Base-by-base conservation (phyloP, 2,113 vertebrate species). In the Turnix velox region DNA sequence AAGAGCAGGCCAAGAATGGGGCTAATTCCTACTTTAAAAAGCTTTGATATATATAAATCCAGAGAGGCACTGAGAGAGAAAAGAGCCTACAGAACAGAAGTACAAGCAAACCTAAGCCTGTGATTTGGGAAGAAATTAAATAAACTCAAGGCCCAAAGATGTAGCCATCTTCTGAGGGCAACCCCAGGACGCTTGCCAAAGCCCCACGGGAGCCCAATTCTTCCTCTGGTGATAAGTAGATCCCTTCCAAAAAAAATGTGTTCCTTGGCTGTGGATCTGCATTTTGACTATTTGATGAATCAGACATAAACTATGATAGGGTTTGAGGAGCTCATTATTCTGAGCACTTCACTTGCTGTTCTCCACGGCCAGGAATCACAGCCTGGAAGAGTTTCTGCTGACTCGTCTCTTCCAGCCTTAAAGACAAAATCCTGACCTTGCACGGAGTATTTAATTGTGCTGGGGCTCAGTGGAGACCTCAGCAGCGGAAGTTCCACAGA, bases 381-480 rank as follows among this genome's bases (percentile, higher is more conserved):
- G 84, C 54, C 84, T 69, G 87, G 81, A 82, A 82, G 66, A 91
- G 62, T 94, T 96, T 92, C 81, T 96, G 96, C 96, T 96, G 95
- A 93, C 87, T 95, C 91, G 7, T 87, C 88, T 89, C 77, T 81
- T 92, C 69, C 91, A 84, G 89, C 92, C 88, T 92, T 57, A 45
- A 72, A 93, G 94, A 93, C 55, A 84, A 95, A 96, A 79, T 87
- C 94, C 91, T 79, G 88, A 96, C 94, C 95, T 96, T 95, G 95
- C 87, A 82, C 9, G 54, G 89, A 3, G 2, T 68, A 49, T 54
- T 84, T 84, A 88, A 90, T 93, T 79, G 94, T 94, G 84, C 71
- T 17, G 25, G 88, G 92, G 81, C 94, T 91, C 92, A 89, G 77
- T 30, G 69, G 69, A 95, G 92, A 85, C 78, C 90, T 95, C 71